Conservation (phyloP, 2,113 vertebrate species). For the Phrynosoma blainvillii region DNA sequence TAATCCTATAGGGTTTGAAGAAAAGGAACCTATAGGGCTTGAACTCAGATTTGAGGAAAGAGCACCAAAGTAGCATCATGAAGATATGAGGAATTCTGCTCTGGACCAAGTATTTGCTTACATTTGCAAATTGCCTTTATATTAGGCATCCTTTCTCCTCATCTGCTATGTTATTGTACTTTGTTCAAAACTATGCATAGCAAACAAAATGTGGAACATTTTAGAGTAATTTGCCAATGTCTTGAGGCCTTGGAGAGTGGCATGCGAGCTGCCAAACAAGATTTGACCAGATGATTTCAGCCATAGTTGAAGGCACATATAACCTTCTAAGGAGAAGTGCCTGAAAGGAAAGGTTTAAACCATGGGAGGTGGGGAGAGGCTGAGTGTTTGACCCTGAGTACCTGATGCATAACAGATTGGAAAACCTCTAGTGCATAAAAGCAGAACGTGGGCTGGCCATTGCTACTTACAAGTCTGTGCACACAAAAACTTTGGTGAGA, state of each 20-base stretch:
- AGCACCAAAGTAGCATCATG: not conserved
- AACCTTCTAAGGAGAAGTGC: slow-evolving; percentile 28
- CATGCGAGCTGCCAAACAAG: not conserved
- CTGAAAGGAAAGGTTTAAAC: not conserved
- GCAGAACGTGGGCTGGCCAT: not conserved
- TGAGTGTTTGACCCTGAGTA: not conserved
- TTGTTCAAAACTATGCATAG: slow-evolving; percentile 6
- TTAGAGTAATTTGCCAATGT: slow-evolving; percentile 18
- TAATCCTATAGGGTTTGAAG: not conserved
- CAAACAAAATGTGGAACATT: slow-evolving; percentile 32
- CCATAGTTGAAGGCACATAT: not conserved
- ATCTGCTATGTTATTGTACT: not conserved
- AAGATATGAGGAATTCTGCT: not conserved
- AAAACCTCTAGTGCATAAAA: not conserved
- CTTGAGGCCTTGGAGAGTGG: slow-evolving; percentile 6
- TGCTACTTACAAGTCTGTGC: not conserved
- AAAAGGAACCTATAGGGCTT: not conserved
- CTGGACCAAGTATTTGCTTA: not conserved
- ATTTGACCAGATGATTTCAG: slow-evolving; percentile 18
- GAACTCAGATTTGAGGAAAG: not conserved
- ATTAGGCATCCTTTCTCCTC: not conserved
- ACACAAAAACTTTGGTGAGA: not conserved
- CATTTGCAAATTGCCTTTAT: not conserved
- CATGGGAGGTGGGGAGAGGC: not conserved
- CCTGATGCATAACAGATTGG: not conserved